Evolutionary conservation across 2,888 invertebrate genomes (phyloP).

Genomic region (Andricus curvator): DNA sequence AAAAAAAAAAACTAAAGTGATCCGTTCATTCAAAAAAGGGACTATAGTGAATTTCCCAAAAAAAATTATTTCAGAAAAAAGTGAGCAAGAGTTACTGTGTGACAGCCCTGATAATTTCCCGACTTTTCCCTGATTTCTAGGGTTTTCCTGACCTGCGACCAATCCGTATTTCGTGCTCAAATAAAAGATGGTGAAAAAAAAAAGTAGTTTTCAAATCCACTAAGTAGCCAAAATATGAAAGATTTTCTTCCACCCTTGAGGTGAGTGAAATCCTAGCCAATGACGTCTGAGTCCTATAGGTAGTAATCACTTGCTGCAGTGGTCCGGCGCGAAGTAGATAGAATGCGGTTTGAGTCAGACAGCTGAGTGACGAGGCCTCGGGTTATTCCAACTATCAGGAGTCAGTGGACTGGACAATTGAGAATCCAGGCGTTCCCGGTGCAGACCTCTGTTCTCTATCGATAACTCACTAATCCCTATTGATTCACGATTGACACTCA

Average conservation of each 20-base stretch:
- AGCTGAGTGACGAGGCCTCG: conserved; percentile 33
- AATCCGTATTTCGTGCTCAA: neutral
- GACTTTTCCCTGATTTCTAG: too few relatives aligned
- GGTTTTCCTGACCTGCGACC: too few relatives aligned
- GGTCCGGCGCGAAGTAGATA: conserved; percentile 32
- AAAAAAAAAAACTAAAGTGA: too few relatives aligned
- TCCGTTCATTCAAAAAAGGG: too few relatives aligned
- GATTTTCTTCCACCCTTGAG: neutral
- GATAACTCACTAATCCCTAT: neutral
- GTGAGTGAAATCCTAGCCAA: conserved; percentile 6
- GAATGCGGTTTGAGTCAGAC: conserved; percentile 38
- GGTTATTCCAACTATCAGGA: conserved; percentile 27
- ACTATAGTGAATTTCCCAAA: too few relatives aligned
- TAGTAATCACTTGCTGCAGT: conserved; percentile 35
- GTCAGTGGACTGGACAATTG: conserved; percentile 24
- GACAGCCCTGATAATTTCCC: too few relatives aligned
- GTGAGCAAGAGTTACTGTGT: too few relatives aligned
- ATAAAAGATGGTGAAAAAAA: neutral
- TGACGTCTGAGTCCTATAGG: conserved; percentile 12
- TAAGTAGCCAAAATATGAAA: too few relatives aligned
- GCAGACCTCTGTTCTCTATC: conserved; percentile 3
- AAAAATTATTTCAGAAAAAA: too few relatives aligned
- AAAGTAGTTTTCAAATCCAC: too few relatives aligned
- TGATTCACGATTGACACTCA: neutral
- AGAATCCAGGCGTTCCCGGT: conserved; percentile 24